A percentile compares a stretch with the other conserved stretches of the same genome.
Evolutionary conservation across 2,113 vertebrate genomes (phyloP).

Genomic region (Colinus virginianus): DNA sequence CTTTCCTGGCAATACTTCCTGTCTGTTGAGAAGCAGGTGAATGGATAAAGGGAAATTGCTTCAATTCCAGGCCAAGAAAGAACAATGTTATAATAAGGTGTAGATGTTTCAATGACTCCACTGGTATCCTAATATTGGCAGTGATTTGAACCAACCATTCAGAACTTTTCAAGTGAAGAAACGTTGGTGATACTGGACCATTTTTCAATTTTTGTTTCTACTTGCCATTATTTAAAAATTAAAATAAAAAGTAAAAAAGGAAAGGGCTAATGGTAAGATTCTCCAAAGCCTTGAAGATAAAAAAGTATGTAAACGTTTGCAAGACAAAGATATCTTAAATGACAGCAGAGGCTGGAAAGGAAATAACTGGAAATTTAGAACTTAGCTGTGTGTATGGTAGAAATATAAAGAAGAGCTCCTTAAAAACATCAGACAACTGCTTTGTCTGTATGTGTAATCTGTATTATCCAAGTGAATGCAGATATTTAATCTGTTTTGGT

Average conservation of each 20-base stretch:
- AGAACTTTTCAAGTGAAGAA: background rate
- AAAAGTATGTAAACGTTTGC: background rate
- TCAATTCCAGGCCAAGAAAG: background rate
- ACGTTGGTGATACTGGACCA: background rate
- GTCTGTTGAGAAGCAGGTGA: background rate
- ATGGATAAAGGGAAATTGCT: background rate
- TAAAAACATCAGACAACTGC: background rate
- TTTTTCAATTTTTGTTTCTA: background rate
- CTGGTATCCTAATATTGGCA: background rate
- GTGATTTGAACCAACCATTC: background rate
- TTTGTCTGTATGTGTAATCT: background rate
- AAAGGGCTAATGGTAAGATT: background rate
- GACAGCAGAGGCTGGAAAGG: background rate
- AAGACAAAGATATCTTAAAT: background rate
- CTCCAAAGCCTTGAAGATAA: background rate
- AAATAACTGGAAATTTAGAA: background rate
- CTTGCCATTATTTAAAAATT: background rate
- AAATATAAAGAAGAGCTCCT: background rate
- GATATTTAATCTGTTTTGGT: background rate
- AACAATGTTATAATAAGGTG: background rate
- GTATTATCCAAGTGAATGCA: background rate
- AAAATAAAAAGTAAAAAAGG: background rate
- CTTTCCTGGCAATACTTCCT: background rate
- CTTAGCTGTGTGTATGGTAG: background rate
- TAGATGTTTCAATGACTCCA: background rate